A percentile compares a stretch with the other conserved stretches of the same genome.
Conservation (phyloP, 2,797 vertebrate genomes). For the Echiichthys vipera region DNA sequence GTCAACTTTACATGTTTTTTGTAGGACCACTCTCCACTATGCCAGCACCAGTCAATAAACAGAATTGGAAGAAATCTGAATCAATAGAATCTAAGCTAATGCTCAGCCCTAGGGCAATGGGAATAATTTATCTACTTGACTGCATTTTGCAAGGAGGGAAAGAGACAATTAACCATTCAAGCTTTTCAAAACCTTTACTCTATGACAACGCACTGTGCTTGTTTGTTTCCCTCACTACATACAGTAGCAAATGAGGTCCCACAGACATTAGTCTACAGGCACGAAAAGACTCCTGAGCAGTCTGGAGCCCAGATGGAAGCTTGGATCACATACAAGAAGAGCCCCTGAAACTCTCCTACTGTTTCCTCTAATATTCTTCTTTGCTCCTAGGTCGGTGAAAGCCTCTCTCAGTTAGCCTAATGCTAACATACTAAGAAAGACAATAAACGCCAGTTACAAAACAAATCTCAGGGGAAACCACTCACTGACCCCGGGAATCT, state of each 20-base stretch:
- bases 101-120: background rate
- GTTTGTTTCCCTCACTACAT: constrained; percentile 70
- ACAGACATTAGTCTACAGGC: constrained; percentile 63
- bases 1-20: background rate
- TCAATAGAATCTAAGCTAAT: constrained; percentile 17
- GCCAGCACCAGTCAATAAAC: background rate
- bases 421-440: constrained; percentile 13
- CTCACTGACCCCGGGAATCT: constrained; percentile 57
- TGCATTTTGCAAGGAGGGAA: constrained; percentile 33
- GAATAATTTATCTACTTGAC: constrained; percentile 46
- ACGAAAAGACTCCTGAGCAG: constrained; percentile 51
- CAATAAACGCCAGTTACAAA: constrained; percentile 33
- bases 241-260: constrained; percentile 65
- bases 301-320: constrained; percentile 82
- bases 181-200: constrained; percentile 45
- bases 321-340: constrained; percentile 68
- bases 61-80: constrained; percentile 12
- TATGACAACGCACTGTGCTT: constrained; percentile 51
- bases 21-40: background rate
- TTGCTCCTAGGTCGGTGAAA: constrained; percentile 20
- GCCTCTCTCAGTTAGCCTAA: constrained; percentile 11
- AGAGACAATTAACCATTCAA: constrained; percentile 46
- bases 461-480: constrained; percentile 57
- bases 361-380: constrained; percentile 39
- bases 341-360: constrained; percentile 53